Percentiles rank a stretch among this genome's conserved stretches.
Evolutionary conservation across 2,888 invertebrate genomes (phyloP).

Genomic region (Thymelicus acteon): DNA sequence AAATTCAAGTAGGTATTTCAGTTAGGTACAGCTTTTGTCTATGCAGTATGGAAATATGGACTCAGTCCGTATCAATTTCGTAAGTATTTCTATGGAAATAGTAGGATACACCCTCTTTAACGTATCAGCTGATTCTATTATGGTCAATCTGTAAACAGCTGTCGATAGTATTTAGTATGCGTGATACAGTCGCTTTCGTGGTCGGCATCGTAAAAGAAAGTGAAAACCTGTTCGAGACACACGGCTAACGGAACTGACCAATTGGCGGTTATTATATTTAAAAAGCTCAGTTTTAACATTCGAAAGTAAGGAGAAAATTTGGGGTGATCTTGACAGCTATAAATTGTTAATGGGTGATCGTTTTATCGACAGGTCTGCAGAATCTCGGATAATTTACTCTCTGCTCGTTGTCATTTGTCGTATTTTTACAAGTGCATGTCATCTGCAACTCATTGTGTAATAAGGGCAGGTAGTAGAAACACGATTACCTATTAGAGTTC

Average conservation of each 20-base stretch:
- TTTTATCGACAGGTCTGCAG: too few relatives aligned
- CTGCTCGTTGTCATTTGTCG: too few relatives aligned
- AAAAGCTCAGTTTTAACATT: slow-evolving; percentile 31
- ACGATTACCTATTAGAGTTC: too few relatives aligned
- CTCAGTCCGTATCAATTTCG: neutral
- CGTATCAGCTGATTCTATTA: slow-evolving; percentile 23
- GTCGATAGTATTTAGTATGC: slow-evolving; percentile 52
- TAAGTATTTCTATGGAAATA: too few relatives aligned
- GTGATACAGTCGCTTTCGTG: slow-evolving; percentile 56
- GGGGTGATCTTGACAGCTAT: neutral
- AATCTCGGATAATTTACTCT: too few relatives aligned
- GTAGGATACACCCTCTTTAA: neutral
- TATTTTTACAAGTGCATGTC: too few relatives aligned
- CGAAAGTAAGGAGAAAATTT: slow-evolving; percentile 31
- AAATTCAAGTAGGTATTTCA: too few relatives aligned
- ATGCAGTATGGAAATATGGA: neutral
- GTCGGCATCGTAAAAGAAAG: slow-evolving; percentile 62
- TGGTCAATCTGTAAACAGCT: slow-evolving; percentile 23
- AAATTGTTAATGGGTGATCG: neutral
- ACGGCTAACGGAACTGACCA: slow-evolving; percentile 30
- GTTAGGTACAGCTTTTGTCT: too few relatives aligned
- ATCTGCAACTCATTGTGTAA: too few relatives aligned
- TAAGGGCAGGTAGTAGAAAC: too few relatives aligned
- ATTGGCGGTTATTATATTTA: slow-evolving; percentile 32
- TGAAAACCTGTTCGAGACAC: slow-evolving; percentile 52